Percentiles rank a stretch among this genome's conserved stretches.
phyloP scores from a whole-genome alignment of 2,113 vertebrate genomes.

The Cryptomyrus ogoouensis region DNA sequence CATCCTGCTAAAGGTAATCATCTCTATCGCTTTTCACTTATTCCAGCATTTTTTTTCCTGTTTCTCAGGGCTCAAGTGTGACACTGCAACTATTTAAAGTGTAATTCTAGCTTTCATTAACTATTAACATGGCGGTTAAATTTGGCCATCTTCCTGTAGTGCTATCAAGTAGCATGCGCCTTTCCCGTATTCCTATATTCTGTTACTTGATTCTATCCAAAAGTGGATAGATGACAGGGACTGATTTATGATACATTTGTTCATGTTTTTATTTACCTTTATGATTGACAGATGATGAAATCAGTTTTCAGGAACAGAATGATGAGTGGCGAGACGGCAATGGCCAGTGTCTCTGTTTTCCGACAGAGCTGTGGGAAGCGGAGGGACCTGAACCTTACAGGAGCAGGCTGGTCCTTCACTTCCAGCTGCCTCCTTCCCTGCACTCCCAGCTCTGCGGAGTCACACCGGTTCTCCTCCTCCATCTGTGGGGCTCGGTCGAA shows the following conservation, averaged over 20 bases:
- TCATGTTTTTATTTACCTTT: not conserved
- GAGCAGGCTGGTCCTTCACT: slow-evolving; percentile 43
- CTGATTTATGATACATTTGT: not conserved
- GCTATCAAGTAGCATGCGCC: not conserved
- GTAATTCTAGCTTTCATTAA: not conserved
- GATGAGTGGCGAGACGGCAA: not conserved
- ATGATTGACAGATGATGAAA: not conserved
- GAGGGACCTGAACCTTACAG: slow-evolving; percentile 35
- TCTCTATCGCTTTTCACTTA: not conserved
- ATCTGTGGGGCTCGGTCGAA: slow-evolving; percentile 28
- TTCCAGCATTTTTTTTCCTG: not conserved
- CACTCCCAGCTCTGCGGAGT: slow-evolving; percentile 15
- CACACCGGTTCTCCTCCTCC: slow-evolving; percentile 47
- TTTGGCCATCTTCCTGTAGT: not conserved
- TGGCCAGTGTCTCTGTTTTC: slow-evolving; percentile 9
- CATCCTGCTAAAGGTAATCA: slow-evolving; percentile 42
- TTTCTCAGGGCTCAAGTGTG: not conserved
- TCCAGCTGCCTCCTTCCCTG: slow-evolving; percentile 27
- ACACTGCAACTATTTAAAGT: not conserved
- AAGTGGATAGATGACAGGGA: not conserved
- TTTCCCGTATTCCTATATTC: not conserved
- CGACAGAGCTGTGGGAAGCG: slow-evolving; percentile 40
- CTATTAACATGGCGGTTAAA: not conserved
- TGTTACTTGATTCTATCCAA: not conserved
- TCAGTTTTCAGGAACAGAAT: not conserved